Conservation (phyloP, 2,888 invertebrate species). For the Choristoneura rosaceana region DNA sequence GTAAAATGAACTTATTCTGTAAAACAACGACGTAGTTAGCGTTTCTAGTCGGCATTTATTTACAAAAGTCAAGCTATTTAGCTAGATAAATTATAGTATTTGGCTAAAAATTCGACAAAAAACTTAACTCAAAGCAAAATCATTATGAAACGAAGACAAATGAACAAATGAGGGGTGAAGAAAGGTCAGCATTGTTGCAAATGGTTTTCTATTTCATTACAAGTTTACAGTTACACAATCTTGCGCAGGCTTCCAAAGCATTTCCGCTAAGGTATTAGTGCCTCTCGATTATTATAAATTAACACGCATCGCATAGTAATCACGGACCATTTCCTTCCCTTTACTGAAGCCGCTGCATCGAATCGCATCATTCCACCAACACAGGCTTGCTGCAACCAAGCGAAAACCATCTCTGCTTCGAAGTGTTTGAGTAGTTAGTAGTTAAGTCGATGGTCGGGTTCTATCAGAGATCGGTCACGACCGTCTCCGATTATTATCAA, state of each 20-base stretch:
- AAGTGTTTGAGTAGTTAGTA: not conserved
- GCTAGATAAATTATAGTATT: not conserved
- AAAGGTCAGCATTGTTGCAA: slow-evolving; percentile 6
- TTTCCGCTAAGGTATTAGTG: slow-evolving; percentile 39
- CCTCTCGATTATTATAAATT: slow-evolving; percentile 49
- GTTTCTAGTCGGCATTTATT: not conserved
- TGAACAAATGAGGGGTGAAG: slow-evolving; percentile 1
- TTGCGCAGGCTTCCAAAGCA: slow-evolving; percentile 35
- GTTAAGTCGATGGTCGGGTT: slow-evolving; percentile 14
- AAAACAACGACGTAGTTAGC: too few species aligned
- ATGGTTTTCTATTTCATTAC: slow-evolving; percentile 12
- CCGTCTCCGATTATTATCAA: slow-evolving; percentile 68
- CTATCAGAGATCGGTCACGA: slow-evolving; percentile 58
- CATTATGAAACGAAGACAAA: not conserved
- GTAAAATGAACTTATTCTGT: too few species aligned
- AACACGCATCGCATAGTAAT: slow-evolving; percentile 63
- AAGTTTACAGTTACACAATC: slow-evolving; percentile 26
- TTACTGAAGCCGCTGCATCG: slow-evolving; percentile 57
- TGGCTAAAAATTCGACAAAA: not conserved
- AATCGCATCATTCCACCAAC: slow-evolving; percentile 51
- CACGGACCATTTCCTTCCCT: slow-evolving; percentile 60
- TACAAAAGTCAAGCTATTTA: not conserved
- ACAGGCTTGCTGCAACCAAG: slow-evolving; percentile 7
- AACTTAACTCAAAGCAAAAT: not conserved
- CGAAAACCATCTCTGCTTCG: slow-evolving; percentile 18